A percentile compares a stretch with the other conserved stretches of the same genome.
Evolutionary conservation across 2,113 vertebrate species (phyloP).

Genomic region (Spizaetus ornatus): DNA sequence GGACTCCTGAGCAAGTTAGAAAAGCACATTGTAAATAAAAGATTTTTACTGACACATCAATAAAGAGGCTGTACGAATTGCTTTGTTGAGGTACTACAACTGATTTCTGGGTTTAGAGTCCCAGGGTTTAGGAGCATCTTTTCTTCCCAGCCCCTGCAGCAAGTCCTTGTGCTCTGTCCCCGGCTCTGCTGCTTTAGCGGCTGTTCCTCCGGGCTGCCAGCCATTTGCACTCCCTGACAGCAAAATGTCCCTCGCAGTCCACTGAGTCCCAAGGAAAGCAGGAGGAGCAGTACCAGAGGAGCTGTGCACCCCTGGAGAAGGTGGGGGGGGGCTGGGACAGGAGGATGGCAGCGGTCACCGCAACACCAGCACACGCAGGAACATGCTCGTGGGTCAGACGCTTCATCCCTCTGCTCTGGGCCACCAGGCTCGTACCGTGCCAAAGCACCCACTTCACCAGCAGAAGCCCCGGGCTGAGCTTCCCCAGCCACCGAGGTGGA

Average conservation of each 20-base stretch:
- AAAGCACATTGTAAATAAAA: background rate
- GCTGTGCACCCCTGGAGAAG: background rate
- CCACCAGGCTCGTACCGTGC: rapidly evolving
- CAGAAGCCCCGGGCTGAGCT: background rate
- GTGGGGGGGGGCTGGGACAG: background rate
- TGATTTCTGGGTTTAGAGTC: too few relatives aligned
- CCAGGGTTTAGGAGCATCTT: background rate
- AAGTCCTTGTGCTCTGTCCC: background rate
- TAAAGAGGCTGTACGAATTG: background rate
- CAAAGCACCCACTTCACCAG: background rate
- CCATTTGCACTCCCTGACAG: rapidly evolving
- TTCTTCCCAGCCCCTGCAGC: background rate
- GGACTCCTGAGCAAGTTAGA: too few relatives aligned
- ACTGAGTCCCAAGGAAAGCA: background rate
- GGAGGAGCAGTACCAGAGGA: background rate
- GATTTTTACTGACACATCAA: too few relatives aligned
- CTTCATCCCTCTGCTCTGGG: background rate
- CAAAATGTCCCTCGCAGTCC: rapidly evolving
- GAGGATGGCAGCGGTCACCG: background rate
- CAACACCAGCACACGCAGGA: background rate
- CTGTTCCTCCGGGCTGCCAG: background rate
- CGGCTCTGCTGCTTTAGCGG: background rate
- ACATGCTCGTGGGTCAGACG: rapidly evolving
- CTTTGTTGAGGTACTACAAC: background rate
- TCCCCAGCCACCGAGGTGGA: background rate